Conservation (phyloP, 2,888 invertebrate species). For the Eilema caniola region DNA sequence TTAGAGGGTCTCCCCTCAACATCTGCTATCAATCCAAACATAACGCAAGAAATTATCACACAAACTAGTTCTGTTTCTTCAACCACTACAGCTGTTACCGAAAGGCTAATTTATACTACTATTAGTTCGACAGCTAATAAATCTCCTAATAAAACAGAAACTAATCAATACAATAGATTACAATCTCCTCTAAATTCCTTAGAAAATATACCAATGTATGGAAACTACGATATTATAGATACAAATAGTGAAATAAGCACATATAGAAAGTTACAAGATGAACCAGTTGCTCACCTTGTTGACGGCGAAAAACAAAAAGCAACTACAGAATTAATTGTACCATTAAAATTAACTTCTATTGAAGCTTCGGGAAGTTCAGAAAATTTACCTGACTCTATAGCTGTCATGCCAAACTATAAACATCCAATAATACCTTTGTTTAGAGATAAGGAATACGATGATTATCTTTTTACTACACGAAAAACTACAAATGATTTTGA, state of each 20-base stretch:
- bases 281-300: neutral
- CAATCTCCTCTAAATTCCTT: neutral
- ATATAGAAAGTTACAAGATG: neutral
- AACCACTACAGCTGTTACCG: neutral
- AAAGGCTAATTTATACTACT: neutral
- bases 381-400: constrained; percentile 18
- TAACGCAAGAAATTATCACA: neutral
- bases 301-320: constrained; percentile 8
- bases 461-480: constrained; percentile 35
- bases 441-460: constrained; percentile 46
- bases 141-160: neutral
- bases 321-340: constrained; percentile 34
- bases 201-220: constrained; percentile 13
- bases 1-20: neutral
- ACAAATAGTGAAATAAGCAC: neutral
- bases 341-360: constrained; percentile 24
- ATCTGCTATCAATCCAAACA: neutral
- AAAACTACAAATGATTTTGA: constrained; percentile 31
- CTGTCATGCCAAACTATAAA: constrained; percentile 10
- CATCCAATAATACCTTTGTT: constrained; percentile 27
- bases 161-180: neutral
- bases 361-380: constrained; percentile 26
- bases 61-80: neutral
- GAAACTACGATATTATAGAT: constrained; percentile 3
- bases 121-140: neutral